Evolutionary conservation across 2,113 vertebrate genomes (phyloP).

Genomic region (Cromileptes altivelis): DNA sequence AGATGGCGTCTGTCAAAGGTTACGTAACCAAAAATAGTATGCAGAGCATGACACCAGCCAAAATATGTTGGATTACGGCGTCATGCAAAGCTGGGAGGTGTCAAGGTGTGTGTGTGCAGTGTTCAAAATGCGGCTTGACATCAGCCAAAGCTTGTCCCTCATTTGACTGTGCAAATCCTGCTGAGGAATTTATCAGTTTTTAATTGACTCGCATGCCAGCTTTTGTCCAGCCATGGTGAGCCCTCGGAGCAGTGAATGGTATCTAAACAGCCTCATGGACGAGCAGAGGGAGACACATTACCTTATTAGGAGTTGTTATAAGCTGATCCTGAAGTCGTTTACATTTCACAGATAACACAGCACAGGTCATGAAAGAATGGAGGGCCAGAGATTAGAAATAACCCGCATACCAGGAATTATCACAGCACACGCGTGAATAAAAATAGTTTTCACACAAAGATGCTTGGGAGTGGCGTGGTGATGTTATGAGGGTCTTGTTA

Average conservation of each 20-base stretch:
- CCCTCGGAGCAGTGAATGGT: constrained; percentile 25
- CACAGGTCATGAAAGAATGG: constrained; percentile 42
- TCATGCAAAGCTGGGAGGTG: constrained; percentile 25
- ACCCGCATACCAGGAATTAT: constrained; percentile 16
- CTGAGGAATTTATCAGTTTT: constrained; percentile 34
- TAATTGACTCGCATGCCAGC: constrained; percentile 36
- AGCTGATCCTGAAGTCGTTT: constrained; percentile 68
- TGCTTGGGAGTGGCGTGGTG: constrained; percentile 17
- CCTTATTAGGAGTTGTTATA: constrained; percentile 81
- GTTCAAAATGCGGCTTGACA: constrained; percentile 12
- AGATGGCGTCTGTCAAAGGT: constrained; percentile 7
- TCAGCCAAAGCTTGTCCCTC: constrained; percentile 6
- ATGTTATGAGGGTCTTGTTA: constrained; percentile 18
- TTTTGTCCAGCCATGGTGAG: constrained; percentile 26
- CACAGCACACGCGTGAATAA: background rate
- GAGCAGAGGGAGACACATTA: constrained; percentile 45
- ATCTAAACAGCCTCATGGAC: constrained; percentile 50
- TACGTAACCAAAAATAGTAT: constrained; percentile 30
- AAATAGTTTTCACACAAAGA: constrained; percentile 38
- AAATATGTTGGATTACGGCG: constrained; percentile 36
- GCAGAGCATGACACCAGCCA: constrained; percentile 29
- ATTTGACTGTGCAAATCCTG: constrained; percentile 44
- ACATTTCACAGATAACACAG: constrained; percentile 72
- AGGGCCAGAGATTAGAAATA: constrained; percentile 20
- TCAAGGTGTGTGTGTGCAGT: background rate